Evolutionary conservation across 1,140 invertebrate genomes (phyloP), one percentile per base, ranked within the genome.

Genomic region (Octopus sinensis): DNA sequence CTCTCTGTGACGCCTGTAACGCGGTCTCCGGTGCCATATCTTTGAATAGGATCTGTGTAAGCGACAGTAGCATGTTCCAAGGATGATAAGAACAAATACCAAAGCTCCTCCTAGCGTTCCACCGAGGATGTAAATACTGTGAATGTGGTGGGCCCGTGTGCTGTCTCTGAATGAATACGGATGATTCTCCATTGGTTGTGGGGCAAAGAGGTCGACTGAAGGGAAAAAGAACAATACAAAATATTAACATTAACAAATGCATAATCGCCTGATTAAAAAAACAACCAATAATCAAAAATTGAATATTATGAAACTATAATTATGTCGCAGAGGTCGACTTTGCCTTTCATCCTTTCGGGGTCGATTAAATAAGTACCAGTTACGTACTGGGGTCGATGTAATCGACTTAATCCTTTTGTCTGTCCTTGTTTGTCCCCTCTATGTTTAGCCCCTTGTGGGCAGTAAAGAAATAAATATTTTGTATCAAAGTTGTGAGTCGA

Each of bases 101-200:
- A 87, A 78, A 62, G 85, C 84, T 54, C 84, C 84, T 1, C 83
- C 83, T 52, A 87, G 81, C 1, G 85, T 87, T 30, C 83, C 86
- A 9, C 82, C 84, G 5, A 87, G 83, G n/a, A 87, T 85, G 82
- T 87, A 87, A 80, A 87, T 79, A 68, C 86, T 87, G 73, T 84
- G 85, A 71, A 84, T 82, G 83, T 86, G 86, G 30, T 82, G 81
- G 30, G 53, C 54, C 10, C 53, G 80, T 12, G 79, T 54, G 7
- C 81, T 54, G 10, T 77, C 80, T 68, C 12, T 79, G 62, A 5
- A 85, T 12, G 4, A 78, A 82, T 51, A 53, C 13, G 13, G 77
- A 52, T 54, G 71, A 77, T 53, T 78, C 51, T 76, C 83, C 56
- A 85, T 84, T 51, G 85, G 82, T 17, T 84, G 83, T 6, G 86